Percentiles rank a stretch among this genome's conserved stretches.
Conservation (phyloP, 1,140 invertebrate genomes). For the Nasonia giraulti region DNA sequence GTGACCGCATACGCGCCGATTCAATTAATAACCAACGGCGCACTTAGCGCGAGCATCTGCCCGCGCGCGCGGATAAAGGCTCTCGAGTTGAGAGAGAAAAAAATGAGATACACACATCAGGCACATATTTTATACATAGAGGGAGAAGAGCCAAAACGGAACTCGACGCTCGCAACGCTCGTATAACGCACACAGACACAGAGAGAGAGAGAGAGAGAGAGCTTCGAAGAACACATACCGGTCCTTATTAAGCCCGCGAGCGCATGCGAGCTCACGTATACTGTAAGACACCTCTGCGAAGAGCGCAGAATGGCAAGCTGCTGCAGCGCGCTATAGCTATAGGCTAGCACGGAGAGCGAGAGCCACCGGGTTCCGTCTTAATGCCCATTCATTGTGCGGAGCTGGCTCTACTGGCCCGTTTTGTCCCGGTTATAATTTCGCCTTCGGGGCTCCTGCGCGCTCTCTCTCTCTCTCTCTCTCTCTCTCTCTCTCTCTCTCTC, state of each 20-base stretch:
- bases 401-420: not conserved
- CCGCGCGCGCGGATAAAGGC: not conserved
- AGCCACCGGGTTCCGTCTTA: conserved; percentile 35
- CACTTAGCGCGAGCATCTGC: not conserved
- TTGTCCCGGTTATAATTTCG: not conserved
- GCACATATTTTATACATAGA: not conserved
- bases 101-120: no score
- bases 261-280: conserved; percentile 36
- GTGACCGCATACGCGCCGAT: not conserved
- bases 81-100: no score
- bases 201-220: not conserved
- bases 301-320: not conserved
- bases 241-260: conserved; percentile 28
- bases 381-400: conserved; percentile 2
- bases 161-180: not conserved
- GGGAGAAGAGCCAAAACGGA: conserved; percentile 25
- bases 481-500: no score
- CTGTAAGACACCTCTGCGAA: not conserved
- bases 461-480: no score
- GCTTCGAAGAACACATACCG: not conserved
- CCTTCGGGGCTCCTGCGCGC: not conserved
- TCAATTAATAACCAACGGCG: not conserved
- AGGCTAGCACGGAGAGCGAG: not conserved
- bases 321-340: not conserved
- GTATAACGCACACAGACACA: not conserved